Evolutionary conservation across 2,113 vertebrate genomes (phyloP).

Genomic region (Rhinogobius similis): DNA sequence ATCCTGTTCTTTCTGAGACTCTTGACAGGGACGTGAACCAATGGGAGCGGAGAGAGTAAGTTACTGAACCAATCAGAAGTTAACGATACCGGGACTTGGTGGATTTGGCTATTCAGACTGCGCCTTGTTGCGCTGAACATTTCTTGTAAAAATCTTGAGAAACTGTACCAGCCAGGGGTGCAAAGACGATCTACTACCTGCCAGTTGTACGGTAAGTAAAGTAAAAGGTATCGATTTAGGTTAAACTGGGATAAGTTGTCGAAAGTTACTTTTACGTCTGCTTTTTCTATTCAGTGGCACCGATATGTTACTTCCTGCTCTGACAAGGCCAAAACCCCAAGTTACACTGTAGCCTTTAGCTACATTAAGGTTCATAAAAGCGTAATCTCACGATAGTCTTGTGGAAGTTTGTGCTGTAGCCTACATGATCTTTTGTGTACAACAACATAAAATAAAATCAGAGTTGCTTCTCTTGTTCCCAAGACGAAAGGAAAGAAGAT

Average conservation of each 20-base stretch:
- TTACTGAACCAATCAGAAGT: conserved; percentile 73
- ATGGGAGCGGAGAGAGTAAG: conserved; percentile 30
- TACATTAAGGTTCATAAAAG: conserved; percentile 12
- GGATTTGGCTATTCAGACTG: conserved; percentile 15
- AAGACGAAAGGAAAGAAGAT: neutral
- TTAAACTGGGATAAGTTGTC: neutral
- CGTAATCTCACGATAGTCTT: neutral
- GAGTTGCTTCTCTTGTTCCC: neutral
- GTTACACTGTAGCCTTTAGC: conserved; percentile 41
- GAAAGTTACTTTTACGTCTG: conserved; percentile 14
- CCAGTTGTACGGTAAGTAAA: conserved; percentile 55
- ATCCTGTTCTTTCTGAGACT: conserved; percentile 40
- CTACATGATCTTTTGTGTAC: neutral
- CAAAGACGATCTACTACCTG: conserved; percentile 9
- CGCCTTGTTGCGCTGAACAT: conserved; percentile 53
- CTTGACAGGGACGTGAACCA: conserved; percentile 52
- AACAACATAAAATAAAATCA: neutral
- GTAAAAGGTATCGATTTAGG: neutral
- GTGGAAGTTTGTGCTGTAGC: neutral
- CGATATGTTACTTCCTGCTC: conserved; percentile 80
- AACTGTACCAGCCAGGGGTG: neutral
- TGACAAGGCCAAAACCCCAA: conserved; percentile 68
- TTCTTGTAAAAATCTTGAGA: conserved; percentile 57
- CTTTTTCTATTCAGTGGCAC: conserved; percentile 48
- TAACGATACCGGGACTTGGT: conserved; percentile 44